A percentile compares a stretch with the other conserved stretches of the same genome.
phyloP scores from a whole-genome alignment of 2,113 vertebrate genomes.

The Channa maculata region DNA sequence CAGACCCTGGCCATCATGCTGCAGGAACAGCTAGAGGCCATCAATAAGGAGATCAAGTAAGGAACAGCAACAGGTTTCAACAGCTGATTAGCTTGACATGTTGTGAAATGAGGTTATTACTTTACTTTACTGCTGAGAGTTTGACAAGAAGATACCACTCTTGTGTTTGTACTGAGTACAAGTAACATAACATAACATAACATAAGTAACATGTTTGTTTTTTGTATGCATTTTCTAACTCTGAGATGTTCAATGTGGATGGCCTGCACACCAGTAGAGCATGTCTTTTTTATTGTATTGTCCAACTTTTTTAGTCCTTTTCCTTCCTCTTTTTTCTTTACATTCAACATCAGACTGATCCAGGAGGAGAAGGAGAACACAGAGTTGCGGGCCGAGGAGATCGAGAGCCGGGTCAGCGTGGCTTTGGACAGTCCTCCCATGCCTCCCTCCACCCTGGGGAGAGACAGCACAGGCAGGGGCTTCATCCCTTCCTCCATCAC shows the following conservation, averaged over 20 bases:
- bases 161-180: too few relatives aligned
- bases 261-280: too few relatives aligned
- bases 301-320: background rate
- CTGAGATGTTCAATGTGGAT: too few relatives aligned
- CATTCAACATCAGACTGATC: slow-evolving; percentile 83
- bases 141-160: too few relatives aligned
- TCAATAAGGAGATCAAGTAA: slow-evolving; percentile 96
- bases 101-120: background rate
- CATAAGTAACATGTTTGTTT: too few relatives aligned
- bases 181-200: too few relatives aligned
- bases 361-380: slow-evolving; percentile 96
- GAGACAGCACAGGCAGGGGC: slow-evolving; percentile 82
- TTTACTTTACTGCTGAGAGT: too few relatives aligned
- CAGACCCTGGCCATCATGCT: slow-evolving; percentile 95
- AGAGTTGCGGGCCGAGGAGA: slow-evolving; percentile 90
- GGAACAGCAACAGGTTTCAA: slow-evolving; percentile 22
- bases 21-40: slow-evolving; percentile 94
- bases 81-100: background rate
- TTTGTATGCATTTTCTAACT: too few relatives aligned
- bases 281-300: background rate
- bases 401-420: slow-evolving; percentile 91
- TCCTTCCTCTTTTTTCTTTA: background rate
- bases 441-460: slow-evolving; percentile 84
- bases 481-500: slow-evolving; percentile 92
- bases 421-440: slow-evolving; percentile 87